These are phyloP conservation scores for Uropsilus gracilis DNA, from an alignment of 2,113 vertebrate genomes.

Conservation along the genomic window DNA sequence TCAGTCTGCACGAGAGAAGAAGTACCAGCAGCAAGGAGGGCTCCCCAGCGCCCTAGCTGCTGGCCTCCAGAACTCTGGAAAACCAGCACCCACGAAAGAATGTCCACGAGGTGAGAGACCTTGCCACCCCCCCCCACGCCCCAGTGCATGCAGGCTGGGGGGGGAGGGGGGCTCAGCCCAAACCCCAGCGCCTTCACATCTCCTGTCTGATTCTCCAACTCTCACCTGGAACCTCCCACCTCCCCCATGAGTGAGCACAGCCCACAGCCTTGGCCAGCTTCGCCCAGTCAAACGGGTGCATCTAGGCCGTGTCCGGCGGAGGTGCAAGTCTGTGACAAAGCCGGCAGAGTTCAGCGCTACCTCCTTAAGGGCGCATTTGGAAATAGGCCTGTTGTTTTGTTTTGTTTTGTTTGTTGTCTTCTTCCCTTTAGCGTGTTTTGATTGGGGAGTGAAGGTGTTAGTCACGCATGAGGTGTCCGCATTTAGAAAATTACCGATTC, in stretches of 20 bases:
- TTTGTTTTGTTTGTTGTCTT: constrained; percentile 42
- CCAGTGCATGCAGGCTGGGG: not conserved
- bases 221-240: not conserved
- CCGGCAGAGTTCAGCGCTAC: not conserved
- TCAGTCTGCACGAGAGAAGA: constrained; percentile 34
- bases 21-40: not conserved
- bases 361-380: not conserved
- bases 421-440: constrained; percentile 54
- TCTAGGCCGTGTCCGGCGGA: not conserved
- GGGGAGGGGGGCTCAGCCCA: not conserved
- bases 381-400: not conserved
- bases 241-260: not conserved
- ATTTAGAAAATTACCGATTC: constrained; percentile 75
- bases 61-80: not conserved
- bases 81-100: not conserved
- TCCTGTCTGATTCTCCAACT: no score
- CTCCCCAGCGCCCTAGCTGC: not conserved
- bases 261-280: not conserved
- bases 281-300: not conserved
- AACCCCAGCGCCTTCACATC: not conserved
- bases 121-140: no score
- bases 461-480: constrained; percentile 52
- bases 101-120: not conserved
- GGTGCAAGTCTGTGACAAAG: not conserved
- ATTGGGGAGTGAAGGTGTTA: constrained; percentile 56